phyloP scores from a whole-genome alignment of 2,888 invertebrate species.

The Helobdella robusta region DNA sequence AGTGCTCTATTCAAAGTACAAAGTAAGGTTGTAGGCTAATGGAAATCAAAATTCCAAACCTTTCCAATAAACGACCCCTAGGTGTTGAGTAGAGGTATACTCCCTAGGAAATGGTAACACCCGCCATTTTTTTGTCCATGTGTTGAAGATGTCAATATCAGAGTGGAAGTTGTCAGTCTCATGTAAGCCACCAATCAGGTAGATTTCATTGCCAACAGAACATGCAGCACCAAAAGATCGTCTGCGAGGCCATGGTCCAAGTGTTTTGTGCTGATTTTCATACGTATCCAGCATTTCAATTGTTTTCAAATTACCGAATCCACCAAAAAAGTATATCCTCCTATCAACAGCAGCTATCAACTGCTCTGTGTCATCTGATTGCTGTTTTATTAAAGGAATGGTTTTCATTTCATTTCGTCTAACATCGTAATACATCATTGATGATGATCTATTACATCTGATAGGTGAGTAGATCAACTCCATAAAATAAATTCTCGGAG shows the following conservation, averaged over 20 bases:
- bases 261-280: neutral
- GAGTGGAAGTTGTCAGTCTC: neutral
- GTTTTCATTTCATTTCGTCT: neutral
- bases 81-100: too few species aligned
- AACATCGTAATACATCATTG: slow-evolving; percentile 4
- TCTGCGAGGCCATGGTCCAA: neutral
- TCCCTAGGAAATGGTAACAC: too few species aligned
- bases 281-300: slow-evolving; percentile 9
- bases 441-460: neutral
- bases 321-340: slow-evolving; percentile 17
- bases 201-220: slow-evolving; percentile 11
- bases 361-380: too few species aligned
- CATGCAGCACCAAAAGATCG: slow-evolving; percentile 8
- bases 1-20: too few species aligned
- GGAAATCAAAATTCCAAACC: neutral
- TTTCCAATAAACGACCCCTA: slow-evolving; percentile 13
- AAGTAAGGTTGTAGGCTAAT: too few species aligned
- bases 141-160: slow-evolving; percentile 18
- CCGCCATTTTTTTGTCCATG: slow-evolving; percentile 20
- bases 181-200: slow-evolving; percentile 11
- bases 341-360: slow-evolving; percentile 11
- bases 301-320: neutral
- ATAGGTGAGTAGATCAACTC: too few species aligned
- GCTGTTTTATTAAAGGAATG: too few species aligned
- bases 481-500: too few species aligned